phyloP scores from a whole-genome alignment of 2,888 invertebrate species.

The Dione vanillae region DNA sequence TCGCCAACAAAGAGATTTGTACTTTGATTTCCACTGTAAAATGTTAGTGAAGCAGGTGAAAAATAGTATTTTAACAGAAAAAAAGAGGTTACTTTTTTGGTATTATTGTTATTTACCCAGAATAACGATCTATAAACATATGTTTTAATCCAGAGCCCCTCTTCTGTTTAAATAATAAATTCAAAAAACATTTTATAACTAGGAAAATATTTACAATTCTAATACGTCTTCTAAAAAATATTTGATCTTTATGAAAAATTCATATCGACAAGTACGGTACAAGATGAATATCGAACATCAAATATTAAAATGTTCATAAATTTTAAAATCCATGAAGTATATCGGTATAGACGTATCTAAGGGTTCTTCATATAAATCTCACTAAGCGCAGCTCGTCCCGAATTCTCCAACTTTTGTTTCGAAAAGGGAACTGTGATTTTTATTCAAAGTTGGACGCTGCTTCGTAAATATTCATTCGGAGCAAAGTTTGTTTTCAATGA shows the following conservation, averaged over 20 bases:
- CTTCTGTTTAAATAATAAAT: background rate
- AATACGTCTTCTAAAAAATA: background rate
- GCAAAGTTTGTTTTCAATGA: constrained; percentile 51
- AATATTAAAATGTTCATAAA: constrained; percentile 17
- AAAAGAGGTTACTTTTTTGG: too few species aligned
- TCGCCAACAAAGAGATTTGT: too few species aligned
- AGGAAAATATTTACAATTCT: background rate
- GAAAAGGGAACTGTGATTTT: constrained; percentile 48
- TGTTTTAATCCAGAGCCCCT: too few species aligned
- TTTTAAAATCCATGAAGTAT: constrained; percentile 28
- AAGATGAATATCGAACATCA: background rate
- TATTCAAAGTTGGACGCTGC: constrained; percentile 51
- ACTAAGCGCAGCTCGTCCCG: constrained; percentile 28
- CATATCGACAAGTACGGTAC: background rate
- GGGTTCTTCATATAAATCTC: constrained; percentile 28
- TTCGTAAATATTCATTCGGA: constrained; percentile 55
- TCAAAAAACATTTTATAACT: too few species aligned
- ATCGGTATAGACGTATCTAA: constrained; percentile 36
- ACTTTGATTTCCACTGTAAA: too few species aligned
- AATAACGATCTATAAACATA: too few species aligned
- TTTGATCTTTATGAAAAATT: background rate
- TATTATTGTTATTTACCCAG: too few species aligned
- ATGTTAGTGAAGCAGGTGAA: too few species aligned
- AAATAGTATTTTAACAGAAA: too few species aligned
- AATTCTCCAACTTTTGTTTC: constrained; percentile 41